Percentiles rank a stretch among this genome's conserved stretches.
Conservation (phyloP, 2,797 vertebrate species). For the Podarcis siculus region DNA sequence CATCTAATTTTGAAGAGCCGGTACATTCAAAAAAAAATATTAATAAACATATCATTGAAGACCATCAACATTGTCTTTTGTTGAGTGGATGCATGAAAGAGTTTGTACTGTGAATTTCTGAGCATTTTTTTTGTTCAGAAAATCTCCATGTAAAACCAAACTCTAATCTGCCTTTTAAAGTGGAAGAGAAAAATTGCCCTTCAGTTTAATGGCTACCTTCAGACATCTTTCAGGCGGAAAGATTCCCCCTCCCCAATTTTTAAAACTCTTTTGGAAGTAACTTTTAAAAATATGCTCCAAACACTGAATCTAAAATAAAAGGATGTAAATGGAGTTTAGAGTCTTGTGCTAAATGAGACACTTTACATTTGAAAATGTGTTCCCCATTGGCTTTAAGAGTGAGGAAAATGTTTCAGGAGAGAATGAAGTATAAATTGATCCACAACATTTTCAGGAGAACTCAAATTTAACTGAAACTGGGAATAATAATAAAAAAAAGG, state of each 20-base stretch:
- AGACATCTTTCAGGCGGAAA: neutral
- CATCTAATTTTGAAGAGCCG: neutral
- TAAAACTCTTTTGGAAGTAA: slow-evolving; percentile 50
- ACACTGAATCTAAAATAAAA: slow-evolving; percentile 46
- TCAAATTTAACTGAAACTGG: slow-evolving; percentile 60
- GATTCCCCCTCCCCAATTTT: slow-evolving; percentile 10
- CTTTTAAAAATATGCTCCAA: slow-evolving; percentile 37
- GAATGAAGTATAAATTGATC: slow-evolving; percentile 41
- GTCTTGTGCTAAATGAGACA: slow-evolving; percentile 14
- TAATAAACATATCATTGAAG: neutral
- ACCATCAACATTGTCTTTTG: neutral
- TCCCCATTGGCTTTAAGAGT: slow-evolving; percentile 54
- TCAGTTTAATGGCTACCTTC: slow-evolving; percentile 7
- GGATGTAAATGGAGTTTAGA: slow-evolving; percentile 33
- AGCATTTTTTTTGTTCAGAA: slow-evolving; percentile 9
- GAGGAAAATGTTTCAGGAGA: slow-evolving; percentile 48
- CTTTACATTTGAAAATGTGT: slow-evolving; percentile 37
- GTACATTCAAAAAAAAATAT: neutral
- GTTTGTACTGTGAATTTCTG: slow-evolving; percentile 25
- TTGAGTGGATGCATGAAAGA: neutral
- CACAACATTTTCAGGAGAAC: slow-evolving; percentile 37
- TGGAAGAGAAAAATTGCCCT: neutral
- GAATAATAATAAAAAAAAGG: slow-evolving; percentile 46
- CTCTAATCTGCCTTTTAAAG: slow-evolving; percentile 34
- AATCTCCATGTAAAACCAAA: slow-evolving; percentile 48